Percentiles rank a stretch among this genome's conserved stretches.
These are phyloP conservation scores for Balanococcus diminutus DNA, from an alignment of 2,888 invertebrate genomes.

Conservation along the genomic window DNA sequence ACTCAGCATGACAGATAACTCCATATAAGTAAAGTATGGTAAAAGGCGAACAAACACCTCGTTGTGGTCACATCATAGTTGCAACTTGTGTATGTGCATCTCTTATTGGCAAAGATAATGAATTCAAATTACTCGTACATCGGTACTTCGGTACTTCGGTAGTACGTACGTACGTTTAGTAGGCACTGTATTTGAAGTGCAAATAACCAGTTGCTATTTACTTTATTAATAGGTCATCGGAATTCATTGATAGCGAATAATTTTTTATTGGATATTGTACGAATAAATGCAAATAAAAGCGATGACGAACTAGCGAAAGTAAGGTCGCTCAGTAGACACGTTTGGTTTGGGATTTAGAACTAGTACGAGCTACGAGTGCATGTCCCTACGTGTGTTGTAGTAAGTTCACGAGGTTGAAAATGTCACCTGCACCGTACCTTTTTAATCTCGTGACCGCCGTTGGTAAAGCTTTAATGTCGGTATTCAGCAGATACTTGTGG, in stretches of 20 bases:
- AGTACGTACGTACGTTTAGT: not conserved
- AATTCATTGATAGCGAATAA: constrained; percentile 12
- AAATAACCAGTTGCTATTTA: not conserved
- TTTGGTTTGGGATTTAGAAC: not conserved
- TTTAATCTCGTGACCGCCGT: constrained; percentile 64
- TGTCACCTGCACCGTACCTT: constrained; percentile 63
- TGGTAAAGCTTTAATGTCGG: constrained; percentile 67
- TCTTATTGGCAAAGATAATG: not conserved
- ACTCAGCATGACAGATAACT: not conserved
- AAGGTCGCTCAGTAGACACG: not conserved
- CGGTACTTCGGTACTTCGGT: not conserved
- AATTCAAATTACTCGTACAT: not conserved
- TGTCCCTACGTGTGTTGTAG: not conserved
- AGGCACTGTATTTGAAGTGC: not conserved
- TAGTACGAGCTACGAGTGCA: not conserved
- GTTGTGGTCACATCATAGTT: not conserved
- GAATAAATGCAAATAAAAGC: constrained; percentile 23
- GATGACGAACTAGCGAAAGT: constrained; percentile 19
- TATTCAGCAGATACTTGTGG: constrained; percentile 71
- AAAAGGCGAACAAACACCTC: not conserved
- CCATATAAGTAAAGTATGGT: not conserved
- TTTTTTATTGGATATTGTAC: constrained; percentile 29
- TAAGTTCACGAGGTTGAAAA: not conserved
- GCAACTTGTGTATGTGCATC: not conserved
- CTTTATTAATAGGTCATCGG: constrained; percentile 39